Conservation (phyloP, 2,113 vertebrate species). For the Merops nubicus region DNA sequence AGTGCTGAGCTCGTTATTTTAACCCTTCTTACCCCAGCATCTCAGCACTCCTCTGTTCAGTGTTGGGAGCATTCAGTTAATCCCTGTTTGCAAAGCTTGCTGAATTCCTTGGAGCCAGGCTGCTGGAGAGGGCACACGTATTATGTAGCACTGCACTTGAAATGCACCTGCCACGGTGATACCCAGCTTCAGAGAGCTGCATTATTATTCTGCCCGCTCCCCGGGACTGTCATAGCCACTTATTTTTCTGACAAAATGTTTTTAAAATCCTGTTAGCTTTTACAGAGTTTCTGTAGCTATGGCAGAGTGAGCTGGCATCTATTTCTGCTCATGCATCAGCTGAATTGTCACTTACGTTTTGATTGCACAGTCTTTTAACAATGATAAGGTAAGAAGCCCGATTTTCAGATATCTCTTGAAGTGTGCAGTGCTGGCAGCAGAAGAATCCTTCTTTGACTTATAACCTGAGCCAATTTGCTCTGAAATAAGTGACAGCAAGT, state of each 20-base stretch:
- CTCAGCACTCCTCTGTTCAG: not conserved
- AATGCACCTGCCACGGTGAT: not conserved
- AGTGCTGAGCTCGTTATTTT: not conserved
- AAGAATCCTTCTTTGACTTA: slow-evolving; percentile 66
- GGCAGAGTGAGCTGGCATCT: slow-evolving; percentile 61
- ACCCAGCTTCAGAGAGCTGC: not conserved
- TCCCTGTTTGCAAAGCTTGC: not conserved
- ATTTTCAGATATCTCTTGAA: slow-evolving; percentile 51
- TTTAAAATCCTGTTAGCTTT: slow-evolving; percentile 61
- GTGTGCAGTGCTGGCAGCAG: slow-evolving; percentile 66
- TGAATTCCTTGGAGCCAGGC: not conserved
- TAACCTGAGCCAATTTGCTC: slow-evolving; percentile 58
- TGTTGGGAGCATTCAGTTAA: not conserved
- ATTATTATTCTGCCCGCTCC: slow-evolving; percentile 43
- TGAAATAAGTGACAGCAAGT: slow-evolving; percentile 55
- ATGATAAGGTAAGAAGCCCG: slow-evolving; percentile 68
- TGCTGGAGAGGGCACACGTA: not conserved
- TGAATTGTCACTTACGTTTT: slow-evolving; percentile 65
- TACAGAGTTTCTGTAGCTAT: slow-evolving; percentile 25
- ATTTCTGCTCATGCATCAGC: slow-evolving; percentile 48
- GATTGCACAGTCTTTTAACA: slow-evolving; percentile 63
- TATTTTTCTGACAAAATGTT: slow-evolving; percentile 71
- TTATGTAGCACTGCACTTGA: not conserved
- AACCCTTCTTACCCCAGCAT: not conserved
- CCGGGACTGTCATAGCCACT: slow-evolving; percentile 60